phyloP scores from a whole-genome alignment of 1,140 invertebrate species.

The Drosophila elegans region DNA sequence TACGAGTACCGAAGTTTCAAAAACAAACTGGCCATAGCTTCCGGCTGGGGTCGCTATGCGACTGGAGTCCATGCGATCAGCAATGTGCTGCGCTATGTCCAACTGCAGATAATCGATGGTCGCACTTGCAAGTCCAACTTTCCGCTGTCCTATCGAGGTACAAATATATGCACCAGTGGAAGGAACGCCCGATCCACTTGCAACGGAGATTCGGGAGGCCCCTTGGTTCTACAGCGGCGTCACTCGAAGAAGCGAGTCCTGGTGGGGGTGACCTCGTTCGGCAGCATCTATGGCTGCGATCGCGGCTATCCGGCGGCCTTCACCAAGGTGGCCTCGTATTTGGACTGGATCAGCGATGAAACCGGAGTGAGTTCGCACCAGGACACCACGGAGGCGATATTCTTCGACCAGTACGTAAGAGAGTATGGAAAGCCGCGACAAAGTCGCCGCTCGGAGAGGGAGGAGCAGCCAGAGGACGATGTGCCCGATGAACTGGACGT shows the following conservation, averaged over 20 bases:
- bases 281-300: slow-evolving; percentile 86
- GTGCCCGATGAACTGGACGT: slow-evolving; percentile 64
- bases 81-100: slow-evolving; percentile 83
- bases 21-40: slow-evolving; percentile 83
- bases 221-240: slow-evolving; percentile 80
- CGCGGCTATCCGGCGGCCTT: slow-evolving; percentile 86
- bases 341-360: slow-evolving; percentile 86
- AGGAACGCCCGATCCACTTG: slow-evolving; percentile 80
- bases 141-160: slow-evolving; percentile 85
- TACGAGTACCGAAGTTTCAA: slow-evolving; percentile 83
- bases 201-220: slow-evolving; percentile 86
- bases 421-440: slow-evolving; percentile 54
- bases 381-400: slow-evolving; percentile 72
- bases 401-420: slow-evolving; percentile 69
- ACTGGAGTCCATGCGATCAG: slow-evolving; percentile 84
- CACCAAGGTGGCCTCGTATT: slow-evolving; percentile 86
- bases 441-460: slow-evolving; percentile 37
- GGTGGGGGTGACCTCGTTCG: slow-evolving; percentile 87
- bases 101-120: slow-evolving; percentile 86
- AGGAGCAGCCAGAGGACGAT: slow-evolving; percentile 53
- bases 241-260: slow-evolving; percentile 75
- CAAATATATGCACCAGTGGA: slow-evolving; percentile 86
- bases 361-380: slow-evolving; percentile 72
- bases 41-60: slow-evolving; percentile 86
- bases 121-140: slow-evolving; percentile 86